Evolutionary conservation across 2,113 vertebrate genomes (phyloP).

Genomic region (Tor tambroides): DNA sequence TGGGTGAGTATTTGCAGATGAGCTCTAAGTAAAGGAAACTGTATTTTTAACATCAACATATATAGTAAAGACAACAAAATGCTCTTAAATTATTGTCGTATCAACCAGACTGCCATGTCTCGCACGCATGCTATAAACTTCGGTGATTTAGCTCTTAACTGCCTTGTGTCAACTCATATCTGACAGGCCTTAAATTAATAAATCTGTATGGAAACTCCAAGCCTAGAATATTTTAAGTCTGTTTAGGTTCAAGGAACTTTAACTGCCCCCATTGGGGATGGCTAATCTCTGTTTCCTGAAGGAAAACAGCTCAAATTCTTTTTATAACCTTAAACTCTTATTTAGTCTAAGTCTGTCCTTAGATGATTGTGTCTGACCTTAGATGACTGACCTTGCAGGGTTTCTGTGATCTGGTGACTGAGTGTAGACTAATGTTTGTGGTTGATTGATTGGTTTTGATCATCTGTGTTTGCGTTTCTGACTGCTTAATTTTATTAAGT

Average conservation of each 20-base stretch:
- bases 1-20: neutral
- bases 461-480: neutral
- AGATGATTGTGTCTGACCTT: slow-evolving; percentile 46
- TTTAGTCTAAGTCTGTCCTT: slow-evolving; percentile 37
- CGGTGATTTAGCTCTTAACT: slow-evolving; percentile 42
- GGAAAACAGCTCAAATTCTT: slow-evolving; percentile 32
- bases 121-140: slow-evolving; percentile 38
- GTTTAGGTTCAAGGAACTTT: slow-evolving; percentile 46
- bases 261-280: slow-evolving; percentile 48
- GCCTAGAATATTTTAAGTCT: slow-evolving; percentile 41
- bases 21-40: slow-evolving; percentile 4
- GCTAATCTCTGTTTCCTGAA: slow-evolving; percentile 42
- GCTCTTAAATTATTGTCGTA: slow-evolving; percentile 12
- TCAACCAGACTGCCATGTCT: slow-evolving; percentile 14
- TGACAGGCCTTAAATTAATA: slow-evolving; percentile 40
- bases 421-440: neutral
- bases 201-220: slow-evolving; percentile 33
- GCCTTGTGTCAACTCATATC: slow-evolving; percentile 47
- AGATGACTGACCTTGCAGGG: slow-evolving; percentile 6
- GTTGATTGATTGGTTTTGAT: slow-evolving; percentile 18
- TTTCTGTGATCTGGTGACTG: slow-evolving; percentile 10
- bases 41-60: neutral
- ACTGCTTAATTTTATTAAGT: slow-evolving; percentile 8
- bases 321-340: slow-evolving; percentile 27
- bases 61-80: neutral